Evolutionary conservation across 64 coral and sea anemone species (phyloP).

Genomic region (Dendronephthya gigantea): DNA sequence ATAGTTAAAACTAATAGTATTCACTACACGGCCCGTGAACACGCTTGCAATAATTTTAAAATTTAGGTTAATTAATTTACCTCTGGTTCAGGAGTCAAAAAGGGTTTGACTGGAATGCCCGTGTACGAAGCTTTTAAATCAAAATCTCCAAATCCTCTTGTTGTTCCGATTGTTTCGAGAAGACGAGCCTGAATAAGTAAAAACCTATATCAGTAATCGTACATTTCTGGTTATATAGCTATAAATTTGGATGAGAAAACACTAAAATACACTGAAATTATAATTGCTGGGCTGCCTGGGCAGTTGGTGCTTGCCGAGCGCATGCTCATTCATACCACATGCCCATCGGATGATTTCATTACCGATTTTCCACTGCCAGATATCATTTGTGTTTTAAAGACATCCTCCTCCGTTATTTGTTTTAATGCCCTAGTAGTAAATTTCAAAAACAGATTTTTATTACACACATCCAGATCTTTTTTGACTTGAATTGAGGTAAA

Average conservation of each 20-base stretch:
- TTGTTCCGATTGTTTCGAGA: slow-evolving; percentile 93
- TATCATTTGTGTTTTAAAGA: slow-evolving; percentile 76
- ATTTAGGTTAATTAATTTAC: too few species aligned
- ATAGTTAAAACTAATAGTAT: too few species aligned
- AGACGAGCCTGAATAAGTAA: slow-evolving; percentile 59
- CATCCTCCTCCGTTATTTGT: slow-evolving; percentile 75
- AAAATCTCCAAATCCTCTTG: slow-evolving; percentile 89
- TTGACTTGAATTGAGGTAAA: too few species aligned
- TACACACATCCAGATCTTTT: too few species aligned
- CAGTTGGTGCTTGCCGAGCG: too few species aligned
- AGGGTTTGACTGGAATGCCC: slow-evolving; percentile 79
- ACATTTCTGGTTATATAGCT: neutral
- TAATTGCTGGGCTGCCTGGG: too few species aligned
- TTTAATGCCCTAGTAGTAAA: slow-evolving; percentile 80
- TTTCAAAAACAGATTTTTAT: too few species aligned
- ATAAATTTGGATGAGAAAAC: too few species aligned
- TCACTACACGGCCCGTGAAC: too few species aligned
- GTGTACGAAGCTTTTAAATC: slow-evolving; percentile 74
- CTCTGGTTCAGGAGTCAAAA: slow-evolving; percentile 89
- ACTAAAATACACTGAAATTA: too few species aligned
- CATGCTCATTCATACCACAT: neutral
- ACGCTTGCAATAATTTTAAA: too few species aligned
- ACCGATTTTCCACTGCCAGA: slow-evolving; percentile 93
- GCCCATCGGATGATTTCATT: neutral
- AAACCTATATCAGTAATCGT: neutral